Percentiles rank a stretch among this genome's conserved stretches.
phyloP scores from a whole-genome alignment of 2,888 invertebrate genomes.

The Tribolium freemani region DNA sequence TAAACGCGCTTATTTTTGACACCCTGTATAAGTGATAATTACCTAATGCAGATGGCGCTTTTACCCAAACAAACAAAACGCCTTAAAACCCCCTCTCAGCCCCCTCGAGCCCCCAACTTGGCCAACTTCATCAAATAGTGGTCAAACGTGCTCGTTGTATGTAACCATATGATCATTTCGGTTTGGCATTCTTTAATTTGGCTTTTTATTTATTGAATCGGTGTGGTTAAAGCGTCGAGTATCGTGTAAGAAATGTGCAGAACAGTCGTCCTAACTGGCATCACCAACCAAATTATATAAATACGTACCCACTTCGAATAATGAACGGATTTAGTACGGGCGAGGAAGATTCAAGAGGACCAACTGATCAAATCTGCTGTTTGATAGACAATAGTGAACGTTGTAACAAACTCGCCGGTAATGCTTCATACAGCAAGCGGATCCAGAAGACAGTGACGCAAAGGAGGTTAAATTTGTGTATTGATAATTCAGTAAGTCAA shows the following conservation, averaged over 20 bases:
- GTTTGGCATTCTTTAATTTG: too few relatives aligned
- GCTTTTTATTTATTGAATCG: background rate
- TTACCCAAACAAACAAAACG: too few relatives aligned
- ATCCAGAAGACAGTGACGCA: slow-evolving; percentile 96
- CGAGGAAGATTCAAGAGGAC: slow-evolving; percentile 91
- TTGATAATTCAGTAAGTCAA: slow-evolving; percentile 81
- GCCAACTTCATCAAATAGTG: too few relatives aligned
- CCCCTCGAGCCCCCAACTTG: too few relatives aligned
- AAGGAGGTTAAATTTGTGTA: slow-evolving; percentile 88
- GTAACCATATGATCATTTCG: too few relatives aligned
- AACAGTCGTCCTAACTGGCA: background rate
- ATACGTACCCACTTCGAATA: slow-evolving; percentile 14
- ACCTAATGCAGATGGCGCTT: too few relatives aligned
- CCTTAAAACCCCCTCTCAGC: too few relatives aligned
- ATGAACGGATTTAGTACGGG: slow-evolving; percentile 94
- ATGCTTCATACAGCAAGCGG: slow-evolving; percentile 96
- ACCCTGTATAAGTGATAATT: too few relatives aligned
- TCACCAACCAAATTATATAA: background rate
- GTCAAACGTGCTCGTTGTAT: too few relatives aligned
- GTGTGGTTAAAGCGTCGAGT: background rate
- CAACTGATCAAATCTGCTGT: slow-evolving; percentile 92
- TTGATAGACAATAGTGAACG: slow-evolving; percentile 90
- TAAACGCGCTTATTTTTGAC: too few relatives aligned
- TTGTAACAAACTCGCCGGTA: slow-evolving; percentile 90
- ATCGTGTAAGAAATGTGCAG: slow-evolving; percentile 1